These are phyloP conservation scores for Dynastes tityus DNA, from an alignment of 2,888 invertebrate species.

Conservation along the genomic window DNA sequence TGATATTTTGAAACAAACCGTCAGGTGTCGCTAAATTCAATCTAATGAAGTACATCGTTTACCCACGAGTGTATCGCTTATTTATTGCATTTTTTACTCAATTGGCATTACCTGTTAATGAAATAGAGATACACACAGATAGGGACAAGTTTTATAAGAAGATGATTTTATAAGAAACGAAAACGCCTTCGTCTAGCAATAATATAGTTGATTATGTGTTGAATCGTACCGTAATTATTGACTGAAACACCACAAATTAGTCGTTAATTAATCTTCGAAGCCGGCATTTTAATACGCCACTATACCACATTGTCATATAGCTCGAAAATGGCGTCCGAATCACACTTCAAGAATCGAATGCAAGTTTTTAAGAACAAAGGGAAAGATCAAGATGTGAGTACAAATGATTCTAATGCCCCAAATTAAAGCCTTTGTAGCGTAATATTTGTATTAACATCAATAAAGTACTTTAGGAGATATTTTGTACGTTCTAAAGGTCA, in stretches of 20 bases:
- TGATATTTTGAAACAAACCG: too few relatives aligned
- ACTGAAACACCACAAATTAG: constrained; percentile 14
- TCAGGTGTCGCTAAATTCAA: background rate
- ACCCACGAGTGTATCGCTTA: background rate
- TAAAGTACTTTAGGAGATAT: background rate
- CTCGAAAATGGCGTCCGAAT: constrained; percentile 83
- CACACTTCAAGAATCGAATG: constrained; percentile 88
- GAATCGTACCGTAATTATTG: constrained; percentile 18
- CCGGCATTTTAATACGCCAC: constrained; percentile 56
- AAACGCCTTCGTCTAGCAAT: constrained; percentile 23
- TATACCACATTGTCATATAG: constrained; percentile 61
- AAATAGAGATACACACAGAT: constrained; percentile 10
- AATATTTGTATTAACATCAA: background rate
- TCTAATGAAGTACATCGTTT: background rate
- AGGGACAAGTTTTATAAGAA: constrained; percentile 3
- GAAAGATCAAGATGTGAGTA: constrained; percentile 98
- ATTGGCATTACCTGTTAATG: constrained; percentile 42
- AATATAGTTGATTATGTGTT: constrained; percentile 42
- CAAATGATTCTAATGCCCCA: constrained; percentile 34
- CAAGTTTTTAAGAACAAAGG: constrained; percentile 99
- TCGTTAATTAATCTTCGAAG: constrained; percentile 47
- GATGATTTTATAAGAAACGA: constrained; percentile 38
- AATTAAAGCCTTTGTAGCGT: background rate
- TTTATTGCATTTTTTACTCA: constrained; percentile 20
- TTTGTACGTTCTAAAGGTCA: constrained; percentile 48